Evolutionary conservation across 2,888 invertebrate species (phyloP), one percentile per base, ranked within the genome.

Genomic region (Cosmopolites sordidus): DNA sequence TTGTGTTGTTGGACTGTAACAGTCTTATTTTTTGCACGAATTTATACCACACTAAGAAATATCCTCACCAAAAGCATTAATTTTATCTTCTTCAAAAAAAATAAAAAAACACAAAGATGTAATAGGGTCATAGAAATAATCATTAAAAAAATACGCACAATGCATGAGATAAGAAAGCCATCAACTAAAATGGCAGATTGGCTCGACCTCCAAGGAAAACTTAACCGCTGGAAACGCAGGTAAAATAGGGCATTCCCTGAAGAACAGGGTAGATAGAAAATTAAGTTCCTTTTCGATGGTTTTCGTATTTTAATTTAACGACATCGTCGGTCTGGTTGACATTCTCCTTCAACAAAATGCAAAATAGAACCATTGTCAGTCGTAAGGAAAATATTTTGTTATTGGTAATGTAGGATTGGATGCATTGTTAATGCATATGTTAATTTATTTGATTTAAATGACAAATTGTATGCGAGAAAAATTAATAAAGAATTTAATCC

Each of bases 161-260:
- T 33, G 33, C 11, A n/a, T 5, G 11, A 33, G 12, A 33, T 11
- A 33, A 12, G n/a, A 33, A 12, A 33, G 33, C 11, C 12, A 33
- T 33, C 33, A 12, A 12, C 33, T 12, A 12, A 33, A 33, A 11
- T 11, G n/a, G 33, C 33, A 33, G 12, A 33, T 33, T 33, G 33
- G 11, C 33, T 33, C 33, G 4, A 11, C 11, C n/a, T 11, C 33
- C 11, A 33, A 11, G 33, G 33, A 33, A n/a, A 33, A 33, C 5
- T 33, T 33, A 4, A 11, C n/a, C 33, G 33, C 11, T 3, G n/a
- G 33, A n/a, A 12, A 33, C 11, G 33, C 48, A 48, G 48, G 48
- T 48, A 41, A 41, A 48, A 48, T 41, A 48, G 41, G 48, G 48
- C 40, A 48, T 48, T 48, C 39, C 39, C 48, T 41, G 30, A 48